Percentiles rank a stretch among this genome's conserved stretches.
phyloP scores from a whole-genome alignment of 2,113 vertebrate genomes.

The Cyanoderma ruficeps region DNA sequence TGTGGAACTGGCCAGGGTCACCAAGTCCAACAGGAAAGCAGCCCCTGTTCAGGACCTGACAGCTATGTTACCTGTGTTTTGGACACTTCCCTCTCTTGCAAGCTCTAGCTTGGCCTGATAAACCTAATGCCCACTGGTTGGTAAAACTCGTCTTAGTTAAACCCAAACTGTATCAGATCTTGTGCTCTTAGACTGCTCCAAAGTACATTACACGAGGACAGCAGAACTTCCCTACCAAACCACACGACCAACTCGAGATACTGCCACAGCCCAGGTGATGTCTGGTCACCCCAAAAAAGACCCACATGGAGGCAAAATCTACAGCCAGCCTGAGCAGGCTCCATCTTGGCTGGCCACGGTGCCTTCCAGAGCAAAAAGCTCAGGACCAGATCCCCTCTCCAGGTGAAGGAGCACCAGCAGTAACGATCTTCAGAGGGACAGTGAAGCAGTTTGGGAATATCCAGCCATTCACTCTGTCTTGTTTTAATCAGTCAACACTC shows the following conservation, averaged over 20 bases:
- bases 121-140: not conserved
- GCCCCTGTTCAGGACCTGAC: not conserved
- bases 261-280: accelerated
- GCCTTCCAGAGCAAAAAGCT: not conserved
- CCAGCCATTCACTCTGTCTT: not conserved
- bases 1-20: not conserved
- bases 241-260: accelerated
- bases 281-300: not conserved
- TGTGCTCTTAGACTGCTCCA: not conserved
- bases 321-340: not conserved
- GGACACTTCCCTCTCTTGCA: not conserved
- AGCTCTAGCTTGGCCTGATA: not conserved
- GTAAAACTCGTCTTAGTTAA: not conserved
- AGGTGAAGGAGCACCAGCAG: accelerated
- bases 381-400: not conserved
- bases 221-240: not conserved
- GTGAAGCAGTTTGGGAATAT: not conserved
- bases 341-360: not conserved
- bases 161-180: not conserved
- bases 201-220: accelerated
- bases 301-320: not conserved
- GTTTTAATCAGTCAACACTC: not conserved
- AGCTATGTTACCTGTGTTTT: not conserved
- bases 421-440: not conserved
- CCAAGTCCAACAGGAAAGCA: not conserved